A percentile compares a stretch with the other conserved stretches of the same genome.
Evolutionary conservation across 2,113 vertebrate genomes (phyloP).

Genomic region (Scomber scombrus): DNA sequence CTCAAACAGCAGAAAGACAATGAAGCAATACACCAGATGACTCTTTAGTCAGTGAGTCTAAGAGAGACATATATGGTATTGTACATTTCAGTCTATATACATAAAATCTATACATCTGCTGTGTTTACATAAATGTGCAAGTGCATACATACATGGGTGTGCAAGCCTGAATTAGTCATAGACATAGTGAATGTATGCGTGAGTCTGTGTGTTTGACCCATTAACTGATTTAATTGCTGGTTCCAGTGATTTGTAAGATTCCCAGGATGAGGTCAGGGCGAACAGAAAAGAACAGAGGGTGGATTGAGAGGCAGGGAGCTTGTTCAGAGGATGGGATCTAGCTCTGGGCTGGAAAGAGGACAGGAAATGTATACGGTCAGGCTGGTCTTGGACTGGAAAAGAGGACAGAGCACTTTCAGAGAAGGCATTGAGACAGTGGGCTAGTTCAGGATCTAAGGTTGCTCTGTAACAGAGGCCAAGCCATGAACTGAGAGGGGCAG

Average conservation of each 20-base stretch:
- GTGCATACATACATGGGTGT: not conserved
- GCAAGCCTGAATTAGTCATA: slow-evolving; percentile 22
- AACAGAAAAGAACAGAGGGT: slow-evolving; percentile 60
- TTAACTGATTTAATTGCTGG: slow-evolving; percentile 55
- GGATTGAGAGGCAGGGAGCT: slow-evolving; percentile 50
- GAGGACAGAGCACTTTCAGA: slow-evolving; percentile 69
- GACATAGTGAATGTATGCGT: slow-evolving; percentile 15
- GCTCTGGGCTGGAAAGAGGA: slow-evolving; percentile 49
- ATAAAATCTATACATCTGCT: not conserved
- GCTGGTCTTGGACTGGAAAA: slow-evolving; percentile 47
- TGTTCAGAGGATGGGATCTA: slow-evolving; percentile 31
- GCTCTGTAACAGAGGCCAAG: slow-evolving; percentile 63
- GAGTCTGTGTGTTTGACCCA: slow-evolving; percentile 44
- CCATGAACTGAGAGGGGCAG: slow-evolving; percentile 57
- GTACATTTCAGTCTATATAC: not conserved
- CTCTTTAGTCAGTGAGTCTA: not conserved
- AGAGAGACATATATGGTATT: not conserved
- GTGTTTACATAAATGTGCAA: not conserved
- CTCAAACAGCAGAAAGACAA: slow-evolving; percentile 19
- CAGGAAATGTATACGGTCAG: slow-evolving; percentile 47
- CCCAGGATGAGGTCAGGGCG: slow-evolving; percentile 39
- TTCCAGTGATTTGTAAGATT: slow-evolving; percentile 52
- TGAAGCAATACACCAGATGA: slow-evolving; percentile 7
- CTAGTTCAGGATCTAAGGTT: slow-evolving; percentile 47
- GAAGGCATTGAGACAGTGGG: slow-evolving; percentile 62